Conservation (phyloP, 2,113 vertebrate species). For the Phylloscopus whistleri region DNA sequence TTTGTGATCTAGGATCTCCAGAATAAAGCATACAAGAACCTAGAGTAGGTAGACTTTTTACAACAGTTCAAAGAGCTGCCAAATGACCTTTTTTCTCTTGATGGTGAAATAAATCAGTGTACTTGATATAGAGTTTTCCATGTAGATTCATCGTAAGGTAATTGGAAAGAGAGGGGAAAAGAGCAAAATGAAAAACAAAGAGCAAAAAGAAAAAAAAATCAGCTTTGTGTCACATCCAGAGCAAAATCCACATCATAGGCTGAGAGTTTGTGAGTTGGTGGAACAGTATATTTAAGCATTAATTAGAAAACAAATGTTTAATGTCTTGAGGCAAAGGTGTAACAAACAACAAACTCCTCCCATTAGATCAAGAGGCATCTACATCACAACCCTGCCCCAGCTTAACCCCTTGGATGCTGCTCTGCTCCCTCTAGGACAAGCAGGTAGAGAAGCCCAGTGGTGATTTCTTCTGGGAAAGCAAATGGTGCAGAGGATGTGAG, state of each 20-base stretch:
- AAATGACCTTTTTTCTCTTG: not conserved
- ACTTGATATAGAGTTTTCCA: not conserved
- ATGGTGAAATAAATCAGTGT: not conserved
- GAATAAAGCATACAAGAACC: not conserved
- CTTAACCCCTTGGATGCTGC: not conserved
- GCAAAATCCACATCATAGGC: not conserved
- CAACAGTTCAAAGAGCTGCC: not conserved
- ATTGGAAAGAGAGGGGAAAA: not conserved
- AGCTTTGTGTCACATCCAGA: not conserved
- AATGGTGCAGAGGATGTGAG: not conserved
- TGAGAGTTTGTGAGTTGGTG: not conserved
- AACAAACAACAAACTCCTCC: not conserved
- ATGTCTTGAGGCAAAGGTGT: not conserved
- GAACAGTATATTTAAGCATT: not conserved
- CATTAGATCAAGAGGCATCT: not conserved
- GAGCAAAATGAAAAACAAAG: not conserved
- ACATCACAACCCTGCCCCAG: not conserved
- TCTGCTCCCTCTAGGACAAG: not conserved
- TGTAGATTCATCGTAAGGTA: not conserved
- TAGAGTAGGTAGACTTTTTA: not conserved
- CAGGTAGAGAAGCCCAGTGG: not conserved
- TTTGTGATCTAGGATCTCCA: not conserved
- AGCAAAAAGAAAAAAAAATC: not conserved
- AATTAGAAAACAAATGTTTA: not conserved
- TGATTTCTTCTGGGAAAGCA: not conserved